These are phyloP conservation scores for Macroglossus sobrinus DNA, from an alignment of 2,113 vertebrate genomes.

Conservation along the genomic window DNA sequence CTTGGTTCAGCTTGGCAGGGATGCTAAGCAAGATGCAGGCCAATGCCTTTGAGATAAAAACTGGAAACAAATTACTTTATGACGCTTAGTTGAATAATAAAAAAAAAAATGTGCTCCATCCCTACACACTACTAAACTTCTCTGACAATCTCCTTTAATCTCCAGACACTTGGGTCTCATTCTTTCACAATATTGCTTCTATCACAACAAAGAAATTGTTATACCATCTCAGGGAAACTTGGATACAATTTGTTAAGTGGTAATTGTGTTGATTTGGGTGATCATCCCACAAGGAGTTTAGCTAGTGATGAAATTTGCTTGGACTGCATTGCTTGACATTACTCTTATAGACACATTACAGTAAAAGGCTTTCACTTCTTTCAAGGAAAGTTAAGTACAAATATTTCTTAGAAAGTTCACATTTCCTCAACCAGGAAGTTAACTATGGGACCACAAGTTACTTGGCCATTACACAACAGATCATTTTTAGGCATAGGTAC, in stretches of 20 bases:
- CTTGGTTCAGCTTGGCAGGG: not conserved
- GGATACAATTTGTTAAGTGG: conserved; percentile 51
- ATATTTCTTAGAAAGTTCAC: conserved; percentile 9
- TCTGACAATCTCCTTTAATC: not conserved
- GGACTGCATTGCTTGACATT: not conserved
- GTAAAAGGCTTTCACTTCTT: not conserved
- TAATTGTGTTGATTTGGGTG: conserved; percentile 67
- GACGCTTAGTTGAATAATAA: not conserved
- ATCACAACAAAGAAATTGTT: conserved; percentile 37
- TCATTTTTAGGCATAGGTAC: not conserved
- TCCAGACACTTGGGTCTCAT: not conserved
- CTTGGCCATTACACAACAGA: not conserved
- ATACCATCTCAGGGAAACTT: conserved; percentile 27
- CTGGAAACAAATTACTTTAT: not conserved
- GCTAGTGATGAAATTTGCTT: not conserved
- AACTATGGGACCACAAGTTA: not conserved
- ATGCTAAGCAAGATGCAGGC: not conserved
- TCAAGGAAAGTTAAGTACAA: not conserved
- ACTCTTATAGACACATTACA: not conserved
- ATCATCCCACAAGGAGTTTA: not conserved
- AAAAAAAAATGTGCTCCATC: not conserved
- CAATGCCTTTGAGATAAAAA: conserved; percentile 34
- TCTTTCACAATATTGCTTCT: conserved; percentile 16
- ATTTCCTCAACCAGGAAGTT: not conserved
- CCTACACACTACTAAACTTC: not conserved